These are phyloP conservation scores for Apogon talboti DNA, from an alignment of 2,797 vertebrate species.

Conservation along the genomic window DNA sequence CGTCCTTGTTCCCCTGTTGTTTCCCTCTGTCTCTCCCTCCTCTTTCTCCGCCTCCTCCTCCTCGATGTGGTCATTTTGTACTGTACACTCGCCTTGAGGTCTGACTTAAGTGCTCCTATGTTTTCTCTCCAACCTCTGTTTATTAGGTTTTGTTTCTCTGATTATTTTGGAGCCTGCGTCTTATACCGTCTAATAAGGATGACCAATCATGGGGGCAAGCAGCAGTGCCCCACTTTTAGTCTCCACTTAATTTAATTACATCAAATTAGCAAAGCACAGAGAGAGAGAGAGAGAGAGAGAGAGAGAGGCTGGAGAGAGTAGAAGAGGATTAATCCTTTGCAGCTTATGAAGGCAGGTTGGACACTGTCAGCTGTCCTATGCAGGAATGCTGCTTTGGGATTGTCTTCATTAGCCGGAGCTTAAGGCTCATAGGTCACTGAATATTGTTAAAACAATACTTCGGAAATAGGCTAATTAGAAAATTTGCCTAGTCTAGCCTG, in stretches of 20 bases:
- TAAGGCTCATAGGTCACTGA: constrained; percentile 72
- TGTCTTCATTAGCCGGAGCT: constrained; percentile 75
- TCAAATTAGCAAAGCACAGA: constrained; percentile 71
- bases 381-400: constrained; percentile 65
- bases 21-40: neutral
- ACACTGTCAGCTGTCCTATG: constrained; percentile 67
- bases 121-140: constrained; percentile 30
- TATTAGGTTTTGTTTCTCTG: constrained; percentile 52
- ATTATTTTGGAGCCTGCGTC: constrained; percentile 58
- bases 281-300: constrained; percentile 22
- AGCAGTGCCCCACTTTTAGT: constrained; percentile 72
- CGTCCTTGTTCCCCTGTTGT: neutral
- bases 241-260: constrained; percentile 80
- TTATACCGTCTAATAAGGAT: constrained; percentile 68
- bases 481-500: constrained; percentile 39
- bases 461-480: constrained; percentile 65
- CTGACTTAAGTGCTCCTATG: constrained; percentile 43
- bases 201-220: constrained; percentile 71
- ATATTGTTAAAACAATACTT: constrained; percentile 73
- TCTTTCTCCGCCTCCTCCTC: neutral
- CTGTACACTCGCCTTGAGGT: constrained; percentile 45
- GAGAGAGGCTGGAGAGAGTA: constrained; percentile 3
- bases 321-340: constrained; percentile 65
- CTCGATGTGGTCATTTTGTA: constrained; percentile 35
- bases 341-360: constrained; percentile 77